Percentiles rank a stretch among this genome's conserved stretches.
Conservation (phyloP, 2,888 invertebrate species). For the Nomada fucata region DNA sequence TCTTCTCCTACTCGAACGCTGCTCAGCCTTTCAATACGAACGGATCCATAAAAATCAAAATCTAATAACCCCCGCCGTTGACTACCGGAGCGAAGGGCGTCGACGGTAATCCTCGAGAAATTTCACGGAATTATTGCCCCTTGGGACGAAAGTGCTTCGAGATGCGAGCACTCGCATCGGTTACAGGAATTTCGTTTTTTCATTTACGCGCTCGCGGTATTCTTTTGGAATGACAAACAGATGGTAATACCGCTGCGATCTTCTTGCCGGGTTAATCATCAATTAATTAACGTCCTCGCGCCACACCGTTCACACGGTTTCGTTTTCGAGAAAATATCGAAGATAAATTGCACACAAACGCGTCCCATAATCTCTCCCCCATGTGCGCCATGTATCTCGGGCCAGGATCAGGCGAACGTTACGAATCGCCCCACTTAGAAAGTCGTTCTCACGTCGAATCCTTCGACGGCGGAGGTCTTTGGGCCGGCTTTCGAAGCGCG, state of each 20-base stretch:
- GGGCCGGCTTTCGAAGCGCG: conserved; percentile 8
- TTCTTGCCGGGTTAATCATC: too few species aligned
- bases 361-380: too few species aligned
- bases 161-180: not conserved
- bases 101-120: conserved; percentile 13
- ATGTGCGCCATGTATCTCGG: too few species aligned
- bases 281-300: too few species aligned
- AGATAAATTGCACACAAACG: too few species aligned
- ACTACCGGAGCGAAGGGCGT: not conserved
- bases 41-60: conserved; percentile 22
- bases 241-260: too few species aligned
- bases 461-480: conserved; percentile 53
- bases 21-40: not conserved
- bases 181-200: not conserved
- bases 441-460: conserved; percentile 65
- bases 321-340: too few species aligned
- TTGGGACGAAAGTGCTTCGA: too few species aligned
- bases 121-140: conserved; percentile 16
- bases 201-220: not conserved
- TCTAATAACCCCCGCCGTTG: conserved; percentile 29
- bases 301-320: too few species aligned
- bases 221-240: too few species aligned
- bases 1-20: not conserved
- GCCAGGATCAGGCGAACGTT: not conserved
- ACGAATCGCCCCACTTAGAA: conserved; percentile 71